Base-by-base conservation (phyloP, 2,797 vertebrate genomes). In the Petrocephalus schoutedeni region DNA sequence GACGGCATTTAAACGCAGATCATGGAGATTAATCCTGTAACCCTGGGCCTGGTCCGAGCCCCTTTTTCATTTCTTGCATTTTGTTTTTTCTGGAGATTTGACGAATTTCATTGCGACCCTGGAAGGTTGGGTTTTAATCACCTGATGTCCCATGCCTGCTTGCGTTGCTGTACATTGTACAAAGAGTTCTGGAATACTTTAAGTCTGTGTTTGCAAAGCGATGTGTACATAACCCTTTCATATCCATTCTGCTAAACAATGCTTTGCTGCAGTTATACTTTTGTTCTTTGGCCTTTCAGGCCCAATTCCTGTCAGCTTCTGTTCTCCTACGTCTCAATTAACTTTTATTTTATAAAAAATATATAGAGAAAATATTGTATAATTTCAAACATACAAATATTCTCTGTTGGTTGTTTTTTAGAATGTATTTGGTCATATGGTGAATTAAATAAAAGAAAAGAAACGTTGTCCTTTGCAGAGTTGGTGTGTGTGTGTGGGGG, bases 351-450 rank as follows among this genome's bases (percentile, higher is more conserved):
- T 96, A 94, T 96, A 95, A 91, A 96, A 95, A 95, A 92, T 95
- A 94, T 94, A 94, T 95, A 95, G 94, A 94, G 93, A 95, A 89
- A 92, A 95, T 94, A 95, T 94, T 95, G 94, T 94, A 95, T 95
- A 94, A 95, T 95, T 95, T 96, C 91, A 94, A 87, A 91, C 89
- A 89, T 94, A 90, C 90, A 95, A 94, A 95, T 94, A 94, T 93
- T 92, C 91, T 58, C 80, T 58, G 64, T 86, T 89, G 41, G 57
- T 32, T 80, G 87, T 90, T 90, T 88, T 88, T 90, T 95, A 96
- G 94, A 92, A 95, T 95, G 95, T 96, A 95, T 95, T 94, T 95
- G 93, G 93, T 95, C 94, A 95, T 95, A 94, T 96, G 92, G 94
- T 96, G 94, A 94, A 94, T 90, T 96, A 95, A 95, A 96, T 87